Conservation (phyloP, 2,888 invertebrate species). For the Diarsia mendica region DNA sequence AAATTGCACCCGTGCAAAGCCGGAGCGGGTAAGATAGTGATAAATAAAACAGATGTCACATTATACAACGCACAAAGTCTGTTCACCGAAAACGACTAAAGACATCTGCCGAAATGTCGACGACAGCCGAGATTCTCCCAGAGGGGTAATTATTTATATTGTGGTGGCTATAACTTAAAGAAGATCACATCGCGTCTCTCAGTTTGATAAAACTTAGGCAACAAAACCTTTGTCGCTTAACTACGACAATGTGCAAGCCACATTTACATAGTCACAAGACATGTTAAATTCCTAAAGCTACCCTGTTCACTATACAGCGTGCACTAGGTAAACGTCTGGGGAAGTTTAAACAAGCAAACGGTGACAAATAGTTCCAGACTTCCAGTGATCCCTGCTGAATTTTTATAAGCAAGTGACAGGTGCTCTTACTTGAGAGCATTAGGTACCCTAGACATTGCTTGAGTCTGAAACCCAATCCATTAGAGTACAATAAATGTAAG, state of each 20-base stretch:
- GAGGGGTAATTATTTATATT: not conserved
- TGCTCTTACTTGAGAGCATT: not conserved
- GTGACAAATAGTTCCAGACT: conserved; percentile 9
- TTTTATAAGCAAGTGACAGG: conserved; percentile 31
- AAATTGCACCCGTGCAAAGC: not conserved
- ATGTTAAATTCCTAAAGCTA: not conserved
- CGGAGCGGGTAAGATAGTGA: not conserved
- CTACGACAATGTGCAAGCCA: not conserved
- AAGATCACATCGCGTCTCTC: too few relatives aligned
- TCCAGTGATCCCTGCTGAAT: conserved; percentile 23
- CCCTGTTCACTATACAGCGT: conserved; percentile 9
- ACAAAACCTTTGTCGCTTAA: not conserved
- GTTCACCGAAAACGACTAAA: not conserved
- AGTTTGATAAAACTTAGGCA: not conserved
- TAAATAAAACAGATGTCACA: not conserved
- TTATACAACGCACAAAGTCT: too few relatives aligned
- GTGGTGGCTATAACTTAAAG: not conserved
- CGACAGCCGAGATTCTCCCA: not conserved
- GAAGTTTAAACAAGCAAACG: conserved; percentile 13
- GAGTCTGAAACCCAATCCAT: conserved; percentile 17
- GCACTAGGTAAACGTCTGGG: conserved; percentile 4
- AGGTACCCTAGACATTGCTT: not conserved
- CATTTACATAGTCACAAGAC: conserved; percentile 7
- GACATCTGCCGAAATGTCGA: not conserved
- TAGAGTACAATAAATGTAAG: conserved; percentile 10